Conservation (phyloP, 2,888 invertebrate genomes). For the Eupithecia subumbrata region DNA sequence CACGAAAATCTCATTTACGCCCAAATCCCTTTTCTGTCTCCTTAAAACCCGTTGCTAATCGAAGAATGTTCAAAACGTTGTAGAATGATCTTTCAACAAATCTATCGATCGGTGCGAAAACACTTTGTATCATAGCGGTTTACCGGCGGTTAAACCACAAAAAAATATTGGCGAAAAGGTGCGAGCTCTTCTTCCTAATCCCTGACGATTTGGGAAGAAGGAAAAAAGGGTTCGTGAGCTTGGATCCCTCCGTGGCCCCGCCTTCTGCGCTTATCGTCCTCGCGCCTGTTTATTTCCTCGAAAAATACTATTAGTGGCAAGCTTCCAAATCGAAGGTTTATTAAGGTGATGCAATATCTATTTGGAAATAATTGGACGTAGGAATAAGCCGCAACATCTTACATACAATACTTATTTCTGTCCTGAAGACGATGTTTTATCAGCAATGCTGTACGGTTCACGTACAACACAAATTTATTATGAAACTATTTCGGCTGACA, state of each 20-base stretch:
- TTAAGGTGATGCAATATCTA: constrained; percentile 37
- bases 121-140: constrained; percentile 73
- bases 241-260: constrained; percentile 63
- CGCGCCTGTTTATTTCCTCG: constrained; percentile 70
- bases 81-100: constrained; percentile 61
- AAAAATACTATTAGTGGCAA: constrained; percentile 64
- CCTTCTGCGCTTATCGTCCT: constrained; percentile 68
- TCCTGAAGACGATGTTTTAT: too few relatives aligned
- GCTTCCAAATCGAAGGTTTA: constrained; percentile 59
- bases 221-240: constrained; percentile 78
- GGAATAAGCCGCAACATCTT: neutral
- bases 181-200: constrained; percentile 78
- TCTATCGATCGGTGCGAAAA: constrained; percentile 65
- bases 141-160: constrained; percentile 71
- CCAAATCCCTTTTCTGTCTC: constrained; percentile 55
- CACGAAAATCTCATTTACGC: constrained; percentile 56
- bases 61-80: constrained; percentile 54
- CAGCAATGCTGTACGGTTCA: too few relatives aligned
- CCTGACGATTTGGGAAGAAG: constrained; percentile 80
- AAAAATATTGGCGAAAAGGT: constrained; percentile 78
- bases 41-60: constrained; percentile 55
- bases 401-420: neutral
- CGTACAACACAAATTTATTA: too few relatives aligned
- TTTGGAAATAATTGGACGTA: constrained; percentile 16
- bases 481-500: too few relatives aligned